Conservation (phyloP, 2,113 vertebrate species). For the Triplophysa siluroides region DNA sequence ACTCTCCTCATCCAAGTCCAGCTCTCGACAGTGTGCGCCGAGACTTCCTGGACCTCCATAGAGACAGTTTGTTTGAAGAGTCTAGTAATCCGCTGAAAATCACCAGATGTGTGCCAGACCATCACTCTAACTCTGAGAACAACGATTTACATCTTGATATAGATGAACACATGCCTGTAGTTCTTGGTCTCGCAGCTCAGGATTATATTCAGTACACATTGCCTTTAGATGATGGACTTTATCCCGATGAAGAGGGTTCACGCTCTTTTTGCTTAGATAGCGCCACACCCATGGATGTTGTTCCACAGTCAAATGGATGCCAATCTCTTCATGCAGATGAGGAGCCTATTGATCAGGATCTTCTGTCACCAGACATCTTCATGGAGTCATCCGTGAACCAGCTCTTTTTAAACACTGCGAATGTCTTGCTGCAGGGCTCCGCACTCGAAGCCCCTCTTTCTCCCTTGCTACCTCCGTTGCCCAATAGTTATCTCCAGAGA, state of each 20-base stretch:
- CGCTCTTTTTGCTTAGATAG: conserved; percentile 81
- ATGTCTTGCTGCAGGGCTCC: conserved; percentile 79
- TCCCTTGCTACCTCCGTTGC: conserved; percentile 83
- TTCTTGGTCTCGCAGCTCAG: conserved; percentile 94
- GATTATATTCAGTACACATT: conserved; percentile 99
- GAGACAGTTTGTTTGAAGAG: conserved; percentile 83
- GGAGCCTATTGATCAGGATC: conserved; percentile 79
- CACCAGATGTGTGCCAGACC: conserved; percentile 32
- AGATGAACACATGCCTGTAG: conserved; percentile 95
- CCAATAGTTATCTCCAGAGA: conserved; percentile 80
- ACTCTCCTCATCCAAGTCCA: conserved; percentile 86
- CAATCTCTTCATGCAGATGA: conserved; percentile 77
- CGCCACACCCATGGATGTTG: conserved; percentile 86
- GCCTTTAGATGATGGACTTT: conserved; percentile 99
- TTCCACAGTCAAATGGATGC: conserved; percentile 69
- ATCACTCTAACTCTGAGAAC: conserved; percentile 76
- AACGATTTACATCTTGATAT: conserved; percentile 89
- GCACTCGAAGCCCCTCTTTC: conserved; percentile 77
- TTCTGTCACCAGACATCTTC: conserved; percentile 87
- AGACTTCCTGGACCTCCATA: conserved; percentile 87
- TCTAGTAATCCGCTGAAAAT: conserved; percentile 78
- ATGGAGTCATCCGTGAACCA: conserved; percentile 87
- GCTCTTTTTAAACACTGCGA: conserved; percentile 80
- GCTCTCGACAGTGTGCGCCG: conserved; percentile 88
- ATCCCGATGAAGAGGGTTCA: conserved; percentile 79